phyloP scores from a whole-genome alignment of 2,113 vertebrate genomes.

The Ahaetulla prasina region DNA sequence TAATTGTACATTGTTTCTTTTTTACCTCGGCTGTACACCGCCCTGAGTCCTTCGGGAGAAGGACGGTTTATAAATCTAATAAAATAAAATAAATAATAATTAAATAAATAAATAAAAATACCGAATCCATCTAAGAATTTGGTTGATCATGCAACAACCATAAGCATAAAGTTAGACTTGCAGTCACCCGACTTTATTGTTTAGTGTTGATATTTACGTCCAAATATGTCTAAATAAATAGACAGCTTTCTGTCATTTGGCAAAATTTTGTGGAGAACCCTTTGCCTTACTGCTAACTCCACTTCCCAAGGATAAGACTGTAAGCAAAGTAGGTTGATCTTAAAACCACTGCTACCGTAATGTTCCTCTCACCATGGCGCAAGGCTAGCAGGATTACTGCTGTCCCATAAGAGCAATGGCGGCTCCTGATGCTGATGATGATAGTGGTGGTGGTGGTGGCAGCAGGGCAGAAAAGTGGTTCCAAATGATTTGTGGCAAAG shows the following conservation, averaged over 20 bases:
- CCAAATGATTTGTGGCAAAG: neutral
- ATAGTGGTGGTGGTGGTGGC: neutral
- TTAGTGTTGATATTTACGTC: neutral
- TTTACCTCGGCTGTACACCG: too few species aligned
- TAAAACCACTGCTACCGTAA: neutral
- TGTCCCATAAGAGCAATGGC: neutral
- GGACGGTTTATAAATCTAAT: too few species aligned
- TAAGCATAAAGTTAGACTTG: neutral
- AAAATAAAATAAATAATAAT: too few species aligned
- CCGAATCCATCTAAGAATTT: neutral
- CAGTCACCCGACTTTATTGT: neutral
- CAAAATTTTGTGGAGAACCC: neutral
- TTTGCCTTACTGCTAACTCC: neutral
- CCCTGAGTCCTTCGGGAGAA: too few species aligned
- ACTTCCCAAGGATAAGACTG: neutral
- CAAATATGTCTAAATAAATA: too few species aligned
- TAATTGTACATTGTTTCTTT: too few species aligned
- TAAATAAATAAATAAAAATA: too few species aligned
- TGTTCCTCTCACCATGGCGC: neutral
- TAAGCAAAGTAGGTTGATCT: neutral
- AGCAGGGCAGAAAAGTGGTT: neutral
- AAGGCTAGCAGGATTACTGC: neutral
- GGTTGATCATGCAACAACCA: neutral
- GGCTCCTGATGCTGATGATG: neutral
- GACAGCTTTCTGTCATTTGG: neutral